Evolutionary conservation across 2,888 invertebrate genomes (phyloP).

Genomic region (Trichogramma dendrolimi): DNA sequence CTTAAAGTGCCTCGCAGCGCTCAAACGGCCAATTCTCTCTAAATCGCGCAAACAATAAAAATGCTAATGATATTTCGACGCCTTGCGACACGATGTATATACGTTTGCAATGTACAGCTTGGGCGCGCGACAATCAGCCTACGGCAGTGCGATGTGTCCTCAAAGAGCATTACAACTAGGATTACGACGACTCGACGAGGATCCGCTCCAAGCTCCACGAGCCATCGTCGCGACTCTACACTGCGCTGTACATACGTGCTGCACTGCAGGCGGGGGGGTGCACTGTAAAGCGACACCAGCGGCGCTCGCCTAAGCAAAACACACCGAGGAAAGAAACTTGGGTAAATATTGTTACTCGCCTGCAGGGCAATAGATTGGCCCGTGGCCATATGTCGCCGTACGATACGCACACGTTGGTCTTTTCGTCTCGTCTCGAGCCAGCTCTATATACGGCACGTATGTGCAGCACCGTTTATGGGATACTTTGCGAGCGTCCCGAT

Average conservation of each 20-base stretch:
- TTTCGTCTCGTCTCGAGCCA: slow-evolving; percentile 33
- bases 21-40: not conserved
- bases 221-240: not conserved
- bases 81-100: not conserved
- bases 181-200: slow-evolving; percentile 15
- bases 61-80: slow-evolving; percentile 14
- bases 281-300: slow-evolving; percentile 44
- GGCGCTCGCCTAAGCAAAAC: slow-evolving; percentile 50
- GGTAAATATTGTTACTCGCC: slow-evolving; percentile 52
- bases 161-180: slow-evolving; percentile 17
- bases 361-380: slow-evolving; percentile 47
- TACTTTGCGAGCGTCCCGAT: slow-evolving; percentile 4
- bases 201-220: not conserved
- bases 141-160: not conserved
- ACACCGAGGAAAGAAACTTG: slow-evolving; percentile 44
- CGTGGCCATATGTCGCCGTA: slow-evolving; percentile 46
- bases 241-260: too few species aligned
- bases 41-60: slow-evolving; percentile 14
- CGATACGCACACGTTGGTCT: slow-evolving; percentile 35
- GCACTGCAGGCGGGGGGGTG: too few species aligned
- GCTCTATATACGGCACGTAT: not conserved
- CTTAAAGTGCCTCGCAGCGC: slow-evolving; percentile 1
- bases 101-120: not conserved
- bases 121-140: not conserved
- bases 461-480: not conserved